Evolutionary conservation across 2,888 invertebrate genomes (phyloP).

Genomic region (Octonoba sinensis): DNA sequence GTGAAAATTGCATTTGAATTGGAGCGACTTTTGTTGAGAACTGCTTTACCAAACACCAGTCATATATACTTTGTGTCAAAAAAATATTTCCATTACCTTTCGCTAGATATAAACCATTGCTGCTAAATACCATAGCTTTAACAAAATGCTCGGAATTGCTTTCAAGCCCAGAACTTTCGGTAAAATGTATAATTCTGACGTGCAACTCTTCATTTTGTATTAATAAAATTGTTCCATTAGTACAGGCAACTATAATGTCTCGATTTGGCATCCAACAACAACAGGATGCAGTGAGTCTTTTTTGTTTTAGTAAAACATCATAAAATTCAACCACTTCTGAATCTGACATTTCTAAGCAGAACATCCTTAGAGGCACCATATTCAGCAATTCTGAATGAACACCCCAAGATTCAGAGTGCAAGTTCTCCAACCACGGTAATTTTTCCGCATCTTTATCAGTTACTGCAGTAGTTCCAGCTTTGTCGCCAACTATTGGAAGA

Average conservation of each 20-base stretch:
- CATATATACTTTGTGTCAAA: not conserved
- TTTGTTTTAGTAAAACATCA: constrained; percentile 22
- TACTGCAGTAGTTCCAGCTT: constrained; percentile 5
- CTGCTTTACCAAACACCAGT: constrained; percentile 5
- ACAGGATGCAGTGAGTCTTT: not conserved
- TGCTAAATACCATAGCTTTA: constrained; percentile 7
- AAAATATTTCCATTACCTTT: constrained; percentile 25
- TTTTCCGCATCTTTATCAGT: not conserved
- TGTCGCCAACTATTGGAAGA: constrained; percentile 19
- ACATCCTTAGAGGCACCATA: not conserved
- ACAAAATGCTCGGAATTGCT: not conserved
- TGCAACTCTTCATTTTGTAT: not conserved
- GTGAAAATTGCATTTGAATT: constrained; percentile 19
- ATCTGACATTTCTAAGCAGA: constrained; percentile 21
- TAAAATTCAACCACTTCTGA: constrained; percentile 25
- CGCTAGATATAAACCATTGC: constrained; percentile 17
- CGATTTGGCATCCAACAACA: constrained; percentile 30
- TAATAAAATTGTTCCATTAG: constrained; percentile 6
- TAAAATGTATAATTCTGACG: constrained; percentile 4
- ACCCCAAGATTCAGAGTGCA: constrained; percentile 24
- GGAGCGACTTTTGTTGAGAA: not conserved
- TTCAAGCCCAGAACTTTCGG: not conserved
- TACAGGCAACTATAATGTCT: constrained; percentile 24
- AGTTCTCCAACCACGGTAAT: constrained; percentile 26
- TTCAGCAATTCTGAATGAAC: constrained; percentile 30